Evolutionary conservation across 2,113 vertebrate species (phyloP).

Genomic region (Burhinus bistriatus): DNA sequence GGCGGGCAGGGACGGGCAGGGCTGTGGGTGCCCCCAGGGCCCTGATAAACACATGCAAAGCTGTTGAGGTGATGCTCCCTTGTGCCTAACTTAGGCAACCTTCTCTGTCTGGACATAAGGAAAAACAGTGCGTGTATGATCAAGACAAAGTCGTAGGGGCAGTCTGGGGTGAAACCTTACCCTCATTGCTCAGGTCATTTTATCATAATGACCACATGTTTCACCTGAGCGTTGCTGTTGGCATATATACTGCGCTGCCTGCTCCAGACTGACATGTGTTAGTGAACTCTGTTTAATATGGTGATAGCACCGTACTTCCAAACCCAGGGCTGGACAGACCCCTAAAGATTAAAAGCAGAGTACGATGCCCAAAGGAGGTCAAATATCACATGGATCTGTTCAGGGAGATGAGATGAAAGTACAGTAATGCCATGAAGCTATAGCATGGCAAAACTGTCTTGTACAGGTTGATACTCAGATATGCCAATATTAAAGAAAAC

Average conservation of each 20-base stretch:
- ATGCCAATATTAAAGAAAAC: neutral
- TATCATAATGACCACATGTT: neutral
- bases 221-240: neutral
- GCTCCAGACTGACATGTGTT: neutral
- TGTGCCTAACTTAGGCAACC: neutral
- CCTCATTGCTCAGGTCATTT: neutral
- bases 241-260: conserved; percentile 5
- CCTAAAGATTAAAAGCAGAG: neutral
- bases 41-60: neutral
- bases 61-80: neutral
- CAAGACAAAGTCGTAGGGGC: neutral
- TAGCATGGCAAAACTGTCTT: neutral
- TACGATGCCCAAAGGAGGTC: neutral
- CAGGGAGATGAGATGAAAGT: conserved; percentile 25
- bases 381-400: neutral
- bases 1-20: neutral
- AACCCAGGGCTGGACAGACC: neutral
- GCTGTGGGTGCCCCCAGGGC: too few relatives aligned
- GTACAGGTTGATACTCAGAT: neutral
- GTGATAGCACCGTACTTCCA: neutral
- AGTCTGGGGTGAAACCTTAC: neutral
- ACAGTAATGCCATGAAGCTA: neutral
- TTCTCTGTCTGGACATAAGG: neutral
- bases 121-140: neutral
- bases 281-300: neutral